Conservation (phyloP, 2,113 vertebrate genomes). For the Rhinoderma darwinii region DNA sequence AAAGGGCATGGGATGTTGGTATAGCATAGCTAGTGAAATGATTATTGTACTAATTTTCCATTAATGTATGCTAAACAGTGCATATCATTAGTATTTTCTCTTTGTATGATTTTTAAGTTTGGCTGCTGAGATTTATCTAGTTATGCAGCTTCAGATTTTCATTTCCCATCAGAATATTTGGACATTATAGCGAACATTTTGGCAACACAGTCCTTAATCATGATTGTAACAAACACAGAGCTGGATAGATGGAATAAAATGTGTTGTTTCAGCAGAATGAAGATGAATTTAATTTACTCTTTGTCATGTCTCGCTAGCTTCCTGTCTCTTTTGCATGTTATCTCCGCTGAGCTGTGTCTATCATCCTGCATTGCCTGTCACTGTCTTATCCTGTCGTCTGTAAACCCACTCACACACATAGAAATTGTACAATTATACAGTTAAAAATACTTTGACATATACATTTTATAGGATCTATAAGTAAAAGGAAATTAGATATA, state of each 20-base stretch:
- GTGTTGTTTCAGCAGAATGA: conserved; percentile 69
- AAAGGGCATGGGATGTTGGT: not conserved
- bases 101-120: not conserved
- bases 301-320: conserved; percentile 73
- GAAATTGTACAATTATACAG: not conserved
- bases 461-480: not conserved
- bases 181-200: not conserved
- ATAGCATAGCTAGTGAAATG: not conserved
- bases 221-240: conserved; percentile 21
- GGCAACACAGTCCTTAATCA: conserved; percentile 8
- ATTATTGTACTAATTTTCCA: not conserved
- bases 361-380: conserved; percentile 70
- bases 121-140: conserved; percentile 4
- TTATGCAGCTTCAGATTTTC: not conserved
- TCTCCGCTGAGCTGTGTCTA: conserved; percentile 70
- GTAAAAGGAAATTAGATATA: not conserved
- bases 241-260: conserved; percentile 61
- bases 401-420: conserved; percentile 60
- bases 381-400: conserved; percentile 63
- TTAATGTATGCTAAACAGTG: not conserved
- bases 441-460: not conserved
- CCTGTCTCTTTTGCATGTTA: conserved; percentile 71
- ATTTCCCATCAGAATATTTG: conserved; percentile 6
- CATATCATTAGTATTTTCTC: conserved; percentile 6
- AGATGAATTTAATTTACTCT: conserved; percentile 75